Evolutionary conservation across 1,140 invertebrate species (phyloP), one percentile per base, ranked within the genome.

Genomic region (Sitophilus oryzae): DNA sequence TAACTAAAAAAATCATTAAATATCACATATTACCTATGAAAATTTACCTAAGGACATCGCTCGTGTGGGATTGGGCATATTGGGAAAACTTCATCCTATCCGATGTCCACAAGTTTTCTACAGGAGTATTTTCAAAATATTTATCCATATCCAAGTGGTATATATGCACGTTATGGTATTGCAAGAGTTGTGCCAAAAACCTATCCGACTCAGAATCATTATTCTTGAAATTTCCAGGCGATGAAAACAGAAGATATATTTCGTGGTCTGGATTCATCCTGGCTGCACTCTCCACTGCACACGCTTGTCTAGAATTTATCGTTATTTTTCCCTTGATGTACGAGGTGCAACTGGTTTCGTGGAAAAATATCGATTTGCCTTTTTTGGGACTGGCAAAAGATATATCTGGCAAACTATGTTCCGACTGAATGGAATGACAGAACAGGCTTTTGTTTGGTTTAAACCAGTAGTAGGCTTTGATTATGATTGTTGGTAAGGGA

Each of bases 241-340:
- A 77, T 0, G 81, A 67, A 59, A 78, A 79, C 2, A 83, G 50
- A 6, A 84, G 58, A 57, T 78, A 81, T 0, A 85, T 70, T 18
- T 73, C 70, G 47, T 72, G 74, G 43, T 74, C 71, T 10, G 81
- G 80, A 70, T 85, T 82, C 63, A 78, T 71, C 23, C 68, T 62
- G 1, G 82, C 83, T 0, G 82, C 81, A 0, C 82, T 84, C 71
- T 85, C 83, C 1, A 85, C 76, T 0, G 82, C 79, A 60, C 83
- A 85, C 0, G 82, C 82, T 62, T 85, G 80, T 15, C 83, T 69
- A 0, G 76, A 51, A 18, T 68, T 77, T 16, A 83, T 59, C 8
- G 68, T 46, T 1, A 71, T 64, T 48, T 71, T 74, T 2, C 66
- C 66, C 9, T 66, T 64, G 0, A 58, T 58, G 56, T 71, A 74